Conservation (phyloP, 2,888 invertebrate genomes). For the Endomychus coccineus region DNA sequence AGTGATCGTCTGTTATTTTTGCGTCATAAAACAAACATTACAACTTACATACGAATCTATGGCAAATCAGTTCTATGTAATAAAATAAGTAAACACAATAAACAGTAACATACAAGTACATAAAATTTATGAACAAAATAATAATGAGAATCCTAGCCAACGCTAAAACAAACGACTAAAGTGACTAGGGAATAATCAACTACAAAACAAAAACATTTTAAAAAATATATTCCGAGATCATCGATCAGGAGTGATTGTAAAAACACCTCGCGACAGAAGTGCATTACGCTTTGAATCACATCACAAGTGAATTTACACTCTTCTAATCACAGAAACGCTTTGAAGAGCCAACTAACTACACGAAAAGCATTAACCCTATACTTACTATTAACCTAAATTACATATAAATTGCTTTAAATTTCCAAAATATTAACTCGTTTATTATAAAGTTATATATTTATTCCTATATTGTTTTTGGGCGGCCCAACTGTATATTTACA, state of each 20-base stretch:
- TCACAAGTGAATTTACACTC: constrained; percentile 18
- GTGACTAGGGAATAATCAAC: constrained; percentile 41
- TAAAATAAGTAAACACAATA: constrained; percentile 23
- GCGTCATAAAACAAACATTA: constrained; percentile 15
- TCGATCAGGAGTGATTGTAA: constrained; percentile 39
- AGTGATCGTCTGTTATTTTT: constrained; percentile 15
- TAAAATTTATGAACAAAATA: constrained; percentile 31
- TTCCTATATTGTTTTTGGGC: constrained; percentile 15
- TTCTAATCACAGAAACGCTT: constrained; percentile 45
- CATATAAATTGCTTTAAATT: constrained; percentile 42
- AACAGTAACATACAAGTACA: constrained; percentile 36
- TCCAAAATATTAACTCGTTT: constrained; percentile 40
- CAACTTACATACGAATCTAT: constrained; percentile 14
- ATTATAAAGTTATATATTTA: constrained; percentile 13
- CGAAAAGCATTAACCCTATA: constrained; percentile 21
- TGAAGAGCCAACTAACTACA: constrained; percentile 40
- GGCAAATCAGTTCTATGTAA: constrained; percentile 15
- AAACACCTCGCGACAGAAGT: constrained; percentile 23
- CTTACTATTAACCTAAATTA: constrained; percentile 33
- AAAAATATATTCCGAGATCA: constrained; percentile 37
- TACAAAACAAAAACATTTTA: constrained; percentile 33
- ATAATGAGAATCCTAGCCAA: constrained; percentile 38
- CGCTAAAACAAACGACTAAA: constrained; percentile 40
- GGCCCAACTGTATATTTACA: constrained; percentile 26
- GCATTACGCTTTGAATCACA: constrained; percentile 15